Evolutionary conservation across 2,113 vertebrate genomes (phyloP), one percentile per base, ranked within the genome.

Genomic region (Colinus virginianus): DNA sequence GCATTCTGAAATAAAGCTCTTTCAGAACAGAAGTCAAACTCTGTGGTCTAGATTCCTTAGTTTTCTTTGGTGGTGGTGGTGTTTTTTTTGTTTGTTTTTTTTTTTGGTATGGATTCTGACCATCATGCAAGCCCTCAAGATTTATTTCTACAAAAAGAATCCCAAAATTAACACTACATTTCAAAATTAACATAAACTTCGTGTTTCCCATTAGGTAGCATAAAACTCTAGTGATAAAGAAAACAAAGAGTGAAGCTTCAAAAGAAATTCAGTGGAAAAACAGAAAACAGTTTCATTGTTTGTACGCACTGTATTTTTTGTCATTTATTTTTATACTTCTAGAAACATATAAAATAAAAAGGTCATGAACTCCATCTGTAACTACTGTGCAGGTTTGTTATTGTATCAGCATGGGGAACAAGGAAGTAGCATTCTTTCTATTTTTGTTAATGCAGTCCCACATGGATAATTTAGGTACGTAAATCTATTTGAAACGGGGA

Each of bases 1-100:
- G 25, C 1, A 1, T 43, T 68, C 34, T 77, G 72, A 86, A 96
- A 71, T 30, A 36, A 87, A 78, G 40, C 38, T 87, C 13, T 63
- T 62, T 13, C 45, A 79, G 30, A 90, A 40, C 18, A 63, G 17
- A 91, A 75, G 45, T 13, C 90, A 69, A 82, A 69, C 48, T 89
- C 42, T 61, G 18, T 76, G 32, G 15, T 76, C 23, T 21, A 2
- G 5, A 74, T 42, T 61, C 56, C 34, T 17, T 1, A 0, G 5
- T 64, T 66, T 78, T 40, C 11, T 40, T 40, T 40, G 10, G 9
- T 40, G 40, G 40, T 40, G 8, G 40, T 40, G 40, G 40, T 40
- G 40, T 9, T 4, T 40, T 40, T 40, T 40, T 40, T 38, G 38
- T 38, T 38, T 38, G 38, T 38, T 40, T 40, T 36, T 36, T 40